Evolutionary conservation across 2,113 vertebrate species (phyloP), one percentile per base, ranked within the genome.

Genomic region (Chunga burmeisteri): DNA sequence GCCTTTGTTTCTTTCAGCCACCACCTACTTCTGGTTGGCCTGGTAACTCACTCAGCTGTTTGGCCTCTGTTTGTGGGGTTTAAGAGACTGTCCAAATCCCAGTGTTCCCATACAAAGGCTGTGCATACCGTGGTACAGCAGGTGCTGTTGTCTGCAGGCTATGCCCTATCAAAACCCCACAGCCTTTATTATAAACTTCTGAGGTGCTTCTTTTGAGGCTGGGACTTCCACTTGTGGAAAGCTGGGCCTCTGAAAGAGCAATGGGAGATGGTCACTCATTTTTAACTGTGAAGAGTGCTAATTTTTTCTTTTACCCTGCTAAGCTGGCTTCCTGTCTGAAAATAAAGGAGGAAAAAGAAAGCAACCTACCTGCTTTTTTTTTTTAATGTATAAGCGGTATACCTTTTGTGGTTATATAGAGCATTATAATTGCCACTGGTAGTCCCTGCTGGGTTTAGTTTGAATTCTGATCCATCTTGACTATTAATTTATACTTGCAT

Each of bases 61-160:
- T 88, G 81, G 49, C 18, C 13, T 11, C 32, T 18, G 4, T 38
- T 56, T 61, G 22, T 56, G 68, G 53, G 30, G 25, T 65, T 46
- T 47, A 38, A 47, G 46, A 11, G 26, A 8, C 11, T 44, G 13
- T 36, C 17, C 7, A 62, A 47, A 74, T 47, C 56, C 23, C 32
- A 38, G 42, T 27, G 49, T 2, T 75, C 49, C 34, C 7, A 6
- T 7, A 7, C 2, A 26, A 50, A 32, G 36, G 13, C 21, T 44
- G 8, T 21, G 17, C 0, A 1, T 4, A 0, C 12, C 15, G 12
- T n/a, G 61, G 13, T 16, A 21, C 4, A 7, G 10, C 23, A 56
- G 32, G 9, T 32, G 74, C 6, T 46, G 34, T 21, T 16, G 22
- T 26, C 16, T 25, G 8, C 7, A 17, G 25, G 10, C 10, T 70